phyloP scores from a whole-genome alignment of 2,113 vertebrate genomes.

The Kryptolebias marmoratus region DNA sequence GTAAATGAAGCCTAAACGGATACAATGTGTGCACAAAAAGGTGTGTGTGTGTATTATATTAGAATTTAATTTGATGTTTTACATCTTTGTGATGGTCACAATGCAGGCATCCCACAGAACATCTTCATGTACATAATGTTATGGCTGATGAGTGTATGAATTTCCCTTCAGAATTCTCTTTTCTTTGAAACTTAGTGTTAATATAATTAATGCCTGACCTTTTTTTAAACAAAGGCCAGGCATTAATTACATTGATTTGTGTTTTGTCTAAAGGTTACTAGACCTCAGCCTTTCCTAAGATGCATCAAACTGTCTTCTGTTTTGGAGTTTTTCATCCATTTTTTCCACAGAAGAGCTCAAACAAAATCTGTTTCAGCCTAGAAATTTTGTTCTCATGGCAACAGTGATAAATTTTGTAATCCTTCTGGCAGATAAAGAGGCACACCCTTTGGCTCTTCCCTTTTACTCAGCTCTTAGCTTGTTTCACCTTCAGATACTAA shows the following conservation, averaged over 20 bases:
- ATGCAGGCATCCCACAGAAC: no score
- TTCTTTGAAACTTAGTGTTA: not conserved
- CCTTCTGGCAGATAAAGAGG: slow-evolving; percentile 13
- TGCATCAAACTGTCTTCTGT: not conserved
- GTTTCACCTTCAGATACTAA: slow-evolving; percentile 19
- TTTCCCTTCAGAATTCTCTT: not conserved
- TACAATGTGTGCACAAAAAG: no score
- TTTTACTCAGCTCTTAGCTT: slow-evolving; percentile 1
- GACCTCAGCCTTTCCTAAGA: not conserved
- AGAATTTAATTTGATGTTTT: no score
- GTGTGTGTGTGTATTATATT: no score
- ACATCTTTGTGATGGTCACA: no score
- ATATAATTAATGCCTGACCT: not conserved
- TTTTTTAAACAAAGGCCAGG: slow-evolving; percentile 5
- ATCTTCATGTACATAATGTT: not conserved
- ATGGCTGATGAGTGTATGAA: not conserved
- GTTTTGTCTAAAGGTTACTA: slow-evolving; percentile 9
- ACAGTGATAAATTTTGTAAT: slow-evolving; percentile 29
- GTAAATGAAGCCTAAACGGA: not conserved
- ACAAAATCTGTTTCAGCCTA: slow-evolving; percentile 11
- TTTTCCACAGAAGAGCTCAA: not conserved
- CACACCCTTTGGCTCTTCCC: slow-evolving; percentile 7
- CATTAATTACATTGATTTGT: slow-evolving; percentile 2
- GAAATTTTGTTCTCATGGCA: slow-evolving; percentile 41
- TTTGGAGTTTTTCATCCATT: slow-evolving; percentile 14